Base-by-base conservation (phyloP, 2,888 invertebrate species). In the Ennomos quercinarius region DNA sequence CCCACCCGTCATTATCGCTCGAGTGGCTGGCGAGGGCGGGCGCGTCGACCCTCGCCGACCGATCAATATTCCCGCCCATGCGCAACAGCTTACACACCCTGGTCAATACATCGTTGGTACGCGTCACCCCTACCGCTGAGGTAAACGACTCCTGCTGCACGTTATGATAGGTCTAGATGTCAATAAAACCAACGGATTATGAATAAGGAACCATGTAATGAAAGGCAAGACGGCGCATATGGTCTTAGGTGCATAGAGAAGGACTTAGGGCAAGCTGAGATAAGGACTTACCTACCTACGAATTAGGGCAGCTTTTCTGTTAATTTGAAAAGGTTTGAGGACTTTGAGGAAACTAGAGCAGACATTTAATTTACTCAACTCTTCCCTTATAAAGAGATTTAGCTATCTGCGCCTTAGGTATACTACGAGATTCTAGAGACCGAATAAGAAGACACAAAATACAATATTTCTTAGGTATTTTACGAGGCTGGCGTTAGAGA, bases 141-240 rank as follows among this genome's bases (percentile, higher is more conserved):
- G 88, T 86, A 88, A 89, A 88, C 81, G 87, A 87, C 86, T 85
- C 64, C 76, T 73, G 72, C 76, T 73, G 72, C 62, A 86, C 84
- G 85, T 90, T 90, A 90, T 78, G 83, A 89, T 90, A 90, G 90
- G 90, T 90, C 89, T 88, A 76, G 67, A 64, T 65, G 61, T 56
- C 58, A 65, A 61, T 64, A 63, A 61, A 61, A 57, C 50, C 53
- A 46, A 48, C 60, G 41, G 43, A 57, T 56, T 57, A 58, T 58
- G 61, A 63, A 61, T 59, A 41, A 38, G 39, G 27, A 50, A 54
- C 10, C 47, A 39, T 43, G 44, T 43, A 13, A 42, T 46, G n/a
- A 17, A 52, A 34, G 9, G n/a, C 39, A 45, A 27, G 41, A 41
- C 12, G 46, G 34, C 12, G 10, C n/a, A 27, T 2, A 11, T 6